Evolutionary conservation across 2,888 invertebrate genomes (phyloP).

Genomic region (Noctua pronuba): DNA sequence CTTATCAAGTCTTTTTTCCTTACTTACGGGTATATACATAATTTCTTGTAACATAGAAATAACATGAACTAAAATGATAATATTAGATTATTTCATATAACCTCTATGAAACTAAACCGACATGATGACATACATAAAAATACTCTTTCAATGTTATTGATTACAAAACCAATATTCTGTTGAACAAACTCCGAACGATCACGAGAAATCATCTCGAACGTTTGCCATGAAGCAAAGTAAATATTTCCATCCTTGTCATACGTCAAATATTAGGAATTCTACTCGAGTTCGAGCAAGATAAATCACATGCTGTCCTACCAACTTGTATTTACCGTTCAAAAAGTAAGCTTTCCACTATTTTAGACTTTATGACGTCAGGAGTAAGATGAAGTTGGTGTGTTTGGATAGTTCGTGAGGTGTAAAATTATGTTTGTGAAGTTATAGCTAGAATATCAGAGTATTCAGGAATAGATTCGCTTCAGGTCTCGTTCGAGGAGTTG

Average conservation of each 20-base stretch:
- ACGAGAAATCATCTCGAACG: constrained; percentile 21
- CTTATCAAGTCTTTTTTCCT: too few species aligned
- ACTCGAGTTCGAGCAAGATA: constrained; percentile 65
- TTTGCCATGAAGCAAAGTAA: constrained; percentile 45
- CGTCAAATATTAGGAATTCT: constrained; percentile 66
- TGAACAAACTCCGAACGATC: constrained; percentile 36
- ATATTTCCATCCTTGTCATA: constrained; percentile 54
- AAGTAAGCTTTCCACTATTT: constrained; percentile 12
- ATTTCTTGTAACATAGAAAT: too few species aligned
- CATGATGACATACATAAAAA: not conserved
- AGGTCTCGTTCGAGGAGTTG: constrained; percentile 36
- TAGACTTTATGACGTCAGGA: constrained; percentile 18
- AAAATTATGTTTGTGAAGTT: constrained; percentile 41
- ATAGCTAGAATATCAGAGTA: constrained; percentile 49
- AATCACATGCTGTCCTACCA: constrained; percentile 58
- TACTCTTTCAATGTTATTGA: not conserved
- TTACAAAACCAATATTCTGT: constrained; percentile 35
- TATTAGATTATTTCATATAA: too few species aligned
- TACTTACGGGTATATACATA: too few species aligned
- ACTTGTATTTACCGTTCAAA: constrained; percentile 1
- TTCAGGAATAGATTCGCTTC: constrained; percentile 49
- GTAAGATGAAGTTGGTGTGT: constrained; percentile 13
- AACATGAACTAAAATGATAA: too few species aligned
- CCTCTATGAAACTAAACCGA: not conserved
- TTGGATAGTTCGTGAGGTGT: not conserved